Base-by-base conservation (phyloP, 2,113 vertebrate genomes). In the Varanus salvator region DNA sequence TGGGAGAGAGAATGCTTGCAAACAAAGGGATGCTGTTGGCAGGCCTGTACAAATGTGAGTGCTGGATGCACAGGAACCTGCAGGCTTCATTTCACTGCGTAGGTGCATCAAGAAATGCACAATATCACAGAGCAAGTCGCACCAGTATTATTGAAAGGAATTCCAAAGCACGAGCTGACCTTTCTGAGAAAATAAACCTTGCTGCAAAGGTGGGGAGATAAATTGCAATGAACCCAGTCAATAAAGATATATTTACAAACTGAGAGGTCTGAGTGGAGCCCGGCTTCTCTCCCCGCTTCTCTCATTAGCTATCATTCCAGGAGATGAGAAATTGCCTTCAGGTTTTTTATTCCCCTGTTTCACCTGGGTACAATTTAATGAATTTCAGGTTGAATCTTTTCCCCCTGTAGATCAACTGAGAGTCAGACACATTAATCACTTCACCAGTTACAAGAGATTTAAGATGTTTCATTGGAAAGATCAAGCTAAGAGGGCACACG, bases 241-340 rank as follows among this genome's bases (percentile, higher is more conserved):
- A 80, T 90, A 90, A 85, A 80, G 60, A 80, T 27, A 80, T 80
- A 85, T 90, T 85, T 90, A 90, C 48, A 80, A 85, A 85, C 34
- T 77, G 34, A 90, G 52, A 17, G 52, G n/a, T 68, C 19, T 84
- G 72, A 66, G 77, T 12, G 54, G 54, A 4, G 54, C 54, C 1
- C 7, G 54, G 54, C 7, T 12, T 54, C 54, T 69, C 38, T 29
- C 44, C 17, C 87, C 57, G 34, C 7, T 54, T 82, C 21, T 86
- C 69, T 82, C 69, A 90, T 90, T 87, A 87, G 71, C n/a, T 90
- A 82, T 68, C 85, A 83, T 83, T 54, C 78, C n/a, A 69, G 48
- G 25, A 82, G 48, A 68, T 44, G 89, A 76, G 78, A 87, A 90
- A 87, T 87, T 23, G 57, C 80, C 80, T 76, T 87, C 44, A 17